These are phyloP conservation scores for Limanda limanda DNA, from an alignment of 2,113 vertebrate species.

Conservation along the genomic window DNA sequence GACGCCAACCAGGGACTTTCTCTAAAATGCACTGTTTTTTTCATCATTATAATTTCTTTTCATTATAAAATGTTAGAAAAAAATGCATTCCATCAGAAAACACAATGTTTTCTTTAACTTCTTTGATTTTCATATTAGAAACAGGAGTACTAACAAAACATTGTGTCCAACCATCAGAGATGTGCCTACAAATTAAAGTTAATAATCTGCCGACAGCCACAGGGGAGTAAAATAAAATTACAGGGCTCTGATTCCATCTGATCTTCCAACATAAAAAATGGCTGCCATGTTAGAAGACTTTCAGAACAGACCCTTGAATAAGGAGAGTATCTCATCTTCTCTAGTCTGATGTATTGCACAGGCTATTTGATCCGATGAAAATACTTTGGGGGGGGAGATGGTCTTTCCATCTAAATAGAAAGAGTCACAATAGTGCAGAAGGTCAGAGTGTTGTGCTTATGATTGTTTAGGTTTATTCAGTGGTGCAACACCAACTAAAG, in stretches of 20 bases:
- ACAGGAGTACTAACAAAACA: not conserved
- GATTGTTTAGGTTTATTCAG: no score
- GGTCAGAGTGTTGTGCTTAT: not conserved
- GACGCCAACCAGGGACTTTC: constrained; percentile 45
- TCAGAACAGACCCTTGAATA: not conserved
- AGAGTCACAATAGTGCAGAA: not conserved
- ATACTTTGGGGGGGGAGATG: not conserved
- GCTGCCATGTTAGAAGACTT: not conserved
- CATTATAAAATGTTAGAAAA: not conserved
- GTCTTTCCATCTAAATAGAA: not conserved
- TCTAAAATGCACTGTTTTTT: constrained; percentile 4
- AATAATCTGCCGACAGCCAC: not conserved
- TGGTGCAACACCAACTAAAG: no score
- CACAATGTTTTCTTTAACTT: no score
- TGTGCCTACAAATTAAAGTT: no score
- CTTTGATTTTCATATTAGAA: not conserved
- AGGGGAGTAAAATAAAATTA: not conserved
- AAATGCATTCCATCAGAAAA: no score
- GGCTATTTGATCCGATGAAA: not conserved
- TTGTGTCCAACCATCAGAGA: no score
- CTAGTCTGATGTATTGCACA: not conserved
- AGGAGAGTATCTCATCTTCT: not conserved
- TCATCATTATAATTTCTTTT: not conserved
- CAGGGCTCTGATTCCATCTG: not conserved
- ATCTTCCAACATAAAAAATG: not conserved